Evolutionary conservation across 92 coral and sea anemone genomes (phyloP).

Genomic region (Anthopleura xanthogrammica): DNA sequence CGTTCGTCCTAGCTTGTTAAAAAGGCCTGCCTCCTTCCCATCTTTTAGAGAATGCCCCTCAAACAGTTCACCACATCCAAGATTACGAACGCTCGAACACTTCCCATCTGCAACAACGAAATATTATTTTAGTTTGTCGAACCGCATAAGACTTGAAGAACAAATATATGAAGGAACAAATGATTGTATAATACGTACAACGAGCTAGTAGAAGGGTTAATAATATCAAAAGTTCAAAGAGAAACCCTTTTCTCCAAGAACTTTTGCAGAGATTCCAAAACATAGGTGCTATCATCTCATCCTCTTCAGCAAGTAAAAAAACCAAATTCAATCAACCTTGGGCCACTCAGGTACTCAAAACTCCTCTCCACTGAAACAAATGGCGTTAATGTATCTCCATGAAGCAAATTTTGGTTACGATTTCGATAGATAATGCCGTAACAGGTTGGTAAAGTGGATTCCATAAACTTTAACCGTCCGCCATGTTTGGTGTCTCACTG

Average conservation of each 20-base stretch:
- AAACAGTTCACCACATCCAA: constrained; percentile 40
- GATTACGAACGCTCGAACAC: constrained; percentile 25
- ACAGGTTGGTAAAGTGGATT: constrained; percentile 12
- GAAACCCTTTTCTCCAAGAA: constrained; percentile 41
- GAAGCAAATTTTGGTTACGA: background rate
- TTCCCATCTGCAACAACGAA: constrained; percentile 26
- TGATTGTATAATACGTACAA: constrained; percentile 5
- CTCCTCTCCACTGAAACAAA: background rate
- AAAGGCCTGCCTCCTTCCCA: constrained; percentile 81
- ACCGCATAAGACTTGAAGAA: background rate
- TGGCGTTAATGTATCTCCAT: background rate
- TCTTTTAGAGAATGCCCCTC: constrained; percentile 67
- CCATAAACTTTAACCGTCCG: constrained; percentile 41
- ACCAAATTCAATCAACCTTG: constrained; percentile 1
- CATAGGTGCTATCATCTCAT: constrained; percentile 35
- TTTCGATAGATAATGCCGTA: background rate
- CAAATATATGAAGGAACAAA: background rate
- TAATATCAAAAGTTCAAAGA: constrained; percentile 20
- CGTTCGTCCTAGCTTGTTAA: constrained; percentile 52
- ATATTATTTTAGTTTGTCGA: background rate
- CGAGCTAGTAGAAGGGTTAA: constrained; percentile 12
- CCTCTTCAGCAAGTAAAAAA: constrained; percentile 8
- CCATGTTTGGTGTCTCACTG: constrained; percentile 71
- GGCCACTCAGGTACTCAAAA: background rate
- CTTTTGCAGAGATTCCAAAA: constrained; percentile 54